Base-by-base conservation (phyloP, 2,888 invertebrate genomes). In the Rhingia campestris region DNA sequence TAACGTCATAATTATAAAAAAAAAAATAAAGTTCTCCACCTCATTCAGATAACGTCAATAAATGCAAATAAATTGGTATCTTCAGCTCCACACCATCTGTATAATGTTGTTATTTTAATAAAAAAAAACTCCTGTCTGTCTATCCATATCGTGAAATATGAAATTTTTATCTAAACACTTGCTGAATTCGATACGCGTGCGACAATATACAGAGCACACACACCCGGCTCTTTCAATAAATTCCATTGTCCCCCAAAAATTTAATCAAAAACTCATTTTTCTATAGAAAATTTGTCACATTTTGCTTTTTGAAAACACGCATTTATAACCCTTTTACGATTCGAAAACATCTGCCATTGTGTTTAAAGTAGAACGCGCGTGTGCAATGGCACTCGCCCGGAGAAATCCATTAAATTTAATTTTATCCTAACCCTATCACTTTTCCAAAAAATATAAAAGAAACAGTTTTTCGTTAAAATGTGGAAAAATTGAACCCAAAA, bases 401-500 rank as follows among this genome's bases (percentile, higher is more conserved):
- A 39, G 39, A 61, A 56, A 58, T 47, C 41, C 80, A 84, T 74
- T 80, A 59, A 74, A 74, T 61, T 53, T 22, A 22, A 10, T 33
- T 66, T 61, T 56, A 35, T 45, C 39, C 41, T 75, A 84, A 84
- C 84, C 84, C 80, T 84, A 81, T 84, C 84, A 66, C 59, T 85
- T 87, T 82, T 87, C 82, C 22, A 22, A 22, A 22, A 22, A 22
- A 85, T 86, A 86, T 85, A 85, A 86, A 87, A 88, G 87, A 87
- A 30, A 87, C 84, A 67, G 61, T 87, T 89, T 88, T 87, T 80
- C 87, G 86, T 88, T 86, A 87, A 88, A 88, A 88, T 87, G 86
- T 87, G 70, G 86, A 86, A 87, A 88, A 86, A 87, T 88, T 88
- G 86, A 84, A 87, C 87, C 87, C 86, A 87, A 88, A 88, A 84